A percentile compares a stretch with the other conserved stretches of the same genome.
phyloP scores from a whole-genome alignment of 2,797 vertebrate genomes.

The Salarias fasciatus region DNA sequence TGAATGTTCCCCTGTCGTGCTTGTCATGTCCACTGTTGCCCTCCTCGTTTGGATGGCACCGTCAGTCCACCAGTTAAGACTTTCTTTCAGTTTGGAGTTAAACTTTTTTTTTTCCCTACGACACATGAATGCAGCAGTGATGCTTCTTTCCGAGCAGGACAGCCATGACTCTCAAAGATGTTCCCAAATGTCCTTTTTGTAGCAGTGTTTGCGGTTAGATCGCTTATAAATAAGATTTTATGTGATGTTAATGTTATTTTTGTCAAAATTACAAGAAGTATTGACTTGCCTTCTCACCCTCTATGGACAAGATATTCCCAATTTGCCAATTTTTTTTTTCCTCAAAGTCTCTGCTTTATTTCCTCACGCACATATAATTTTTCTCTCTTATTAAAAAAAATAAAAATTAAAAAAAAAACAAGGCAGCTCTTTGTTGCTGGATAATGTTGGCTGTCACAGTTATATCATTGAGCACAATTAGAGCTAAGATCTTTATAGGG shows the following conservation, averaged over 20 bases:
- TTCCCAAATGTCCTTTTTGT: conserved; percentile 23
- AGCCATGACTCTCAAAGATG: conserved; percentile 1
- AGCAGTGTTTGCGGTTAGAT: conserved; percentile 27
- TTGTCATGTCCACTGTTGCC: no score
- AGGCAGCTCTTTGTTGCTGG: conserved; percentile 26
- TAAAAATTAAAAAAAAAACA: conserved; percentile 11
- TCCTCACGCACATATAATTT: conserved; percentile 14
- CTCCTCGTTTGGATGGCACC: no score
- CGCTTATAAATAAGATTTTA: conserved; percentile 34
- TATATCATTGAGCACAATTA: conserved; percentile 13
- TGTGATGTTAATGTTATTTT: conserved; percentile 23
- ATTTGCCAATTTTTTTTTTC: conserved; percentile 10
- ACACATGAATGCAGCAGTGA: no score
- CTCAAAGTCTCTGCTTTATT: conserved; percentile 3
- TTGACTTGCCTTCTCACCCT: background rate
- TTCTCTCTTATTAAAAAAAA: conserved; percentile 6
- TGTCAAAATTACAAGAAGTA: conserved; percentile 26
- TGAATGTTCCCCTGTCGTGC: no score
- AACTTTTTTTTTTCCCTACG: no score
- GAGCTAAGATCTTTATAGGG: conserved; percentile 21
- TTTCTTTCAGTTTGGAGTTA: no score
- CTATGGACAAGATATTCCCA: conserved; percentile 4
- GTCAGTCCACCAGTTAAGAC: no score
- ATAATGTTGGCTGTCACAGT: conserved; percentile 19
- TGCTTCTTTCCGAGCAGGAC: conserved; percentile 2